phyloP scores from a whole-genome alignment of 2,888 invertebrate species.

The Silvanus unidentatus region DNA sequence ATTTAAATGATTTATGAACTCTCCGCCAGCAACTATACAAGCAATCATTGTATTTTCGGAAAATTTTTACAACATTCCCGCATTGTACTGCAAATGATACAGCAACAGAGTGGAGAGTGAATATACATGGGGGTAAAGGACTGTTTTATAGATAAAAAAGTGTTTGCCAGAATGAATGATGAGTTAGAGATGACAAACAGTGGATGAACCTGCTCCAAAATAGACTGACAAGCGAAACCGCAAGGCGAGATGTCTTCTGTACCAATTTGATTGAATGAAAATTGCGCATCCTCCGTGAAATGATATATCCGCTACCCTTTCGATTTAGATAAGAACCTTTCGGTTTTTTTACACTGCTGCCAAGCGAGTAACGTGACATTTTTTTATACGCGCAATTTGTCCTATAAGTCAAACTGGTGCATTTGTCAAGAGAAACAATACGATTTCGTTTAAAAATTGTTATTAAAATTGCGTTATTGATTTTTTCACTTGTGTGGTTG shows the following conservation, averaged over 20 bases:
- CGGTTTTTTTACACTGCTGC: constrained; percentile 27
- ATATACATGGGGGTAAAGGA: background rate
- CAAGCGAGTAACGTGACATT: constrained; percentile 35
- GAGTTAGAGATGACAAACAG: constrained; percentile 30
- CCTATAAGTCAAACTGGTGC: constrained; percentile 17
- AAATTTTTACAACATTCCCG: no score
- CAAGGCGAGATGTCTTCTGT: constrained; percentile 32
- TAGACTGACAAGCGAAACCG: constrained; percentile 25
- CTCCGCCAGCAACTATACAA: no score
- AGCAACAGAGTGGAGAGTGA: background rate
- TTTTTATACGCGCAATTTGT: constrained; percentile 36
- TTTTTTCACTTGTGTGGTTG: no score
- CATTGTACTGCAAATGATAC: no score
- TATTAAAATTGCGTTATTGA: background rate
- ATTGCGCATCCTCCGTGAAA: constrained; percentile 43
- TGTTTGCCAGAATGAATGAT: constrained; percentile 26
- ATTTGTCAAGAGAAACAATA: constrained; percentile 20
- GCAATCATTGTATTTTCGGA: no score
- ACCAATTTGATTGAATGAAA: constrained; percentile 41
- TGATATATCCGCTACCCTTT: constrained; percentile 39
- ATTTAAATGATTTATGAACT: no score
- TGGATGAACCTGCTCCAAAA: constrained; percentile 25
- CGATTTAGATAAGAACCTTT: constrained; percentile 38
- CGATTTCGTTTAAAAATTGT: background rate
- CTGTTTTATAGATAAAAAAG: constrained; percentile 10